phyloP scores from a whole-genome alignment of 2,113 vertebrate species.

The Ailurus styani region DNA sequence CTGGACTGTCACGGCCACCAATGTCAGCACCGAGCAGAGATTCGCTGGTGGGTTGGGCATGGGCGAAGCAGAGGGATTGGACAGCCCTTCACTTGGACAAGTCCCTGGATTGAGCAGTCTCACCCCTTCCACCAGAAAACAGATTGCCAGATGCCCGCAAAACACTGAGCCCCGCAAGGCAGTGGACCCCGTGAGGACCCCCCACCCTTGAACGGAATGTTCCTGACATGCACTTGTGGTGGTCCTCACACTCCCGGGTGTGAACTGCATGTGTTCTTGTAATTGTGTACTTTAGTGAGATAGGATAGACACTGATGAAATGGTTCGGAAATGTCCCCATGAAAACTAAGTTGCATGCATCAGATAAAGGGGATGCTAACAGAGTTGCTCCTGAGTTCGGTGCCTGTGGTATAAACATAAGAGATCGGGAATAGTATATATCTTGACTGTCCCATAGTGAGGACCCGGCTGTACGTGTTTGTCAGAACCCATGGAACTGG shows the following conservation, averaged over 20 bases:
- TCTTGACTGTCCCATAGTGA: neutral
- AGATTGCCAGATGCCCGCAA: neutral
- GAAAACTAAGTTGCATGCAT: neutral
- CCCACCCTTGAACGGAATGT: neutral
- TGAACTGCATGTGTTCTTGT: neutral
- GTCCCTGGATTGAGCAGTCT: neutral
- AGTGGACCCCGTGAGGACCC: too few relatives aligned
- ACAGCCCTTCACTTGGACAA: neutral
- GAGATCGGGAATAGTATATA: neutral
- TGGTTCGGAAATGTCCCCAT: neutral
- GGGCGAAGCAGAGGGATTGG: neutral
- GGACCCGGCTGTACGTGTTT: accelerated
- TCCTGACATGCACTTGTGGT: neutral
- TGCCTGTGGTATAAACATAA: too few relatives aligned
- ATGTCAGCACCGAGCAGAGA: neutral
- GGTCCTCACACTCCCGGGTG: neutral
- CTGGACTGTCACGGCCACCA: too few relatives aligned
- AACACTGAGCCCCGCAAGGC: neutral
- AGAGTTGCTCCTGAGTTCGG: neutral
- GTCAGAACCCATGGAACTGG: neutral
- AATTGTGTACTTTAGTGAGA: neutral
- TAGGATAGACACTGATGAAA: neutral
- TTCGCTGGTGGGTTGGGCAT: too few relatives aligned
- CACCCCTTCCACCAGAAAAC: neutral
- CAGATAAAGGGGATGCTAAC: neutral